phyloP scores from a whole-genome alignment of 2,888 invertebrate genomes.

The Nephrotoma appendiculata region DNA sequence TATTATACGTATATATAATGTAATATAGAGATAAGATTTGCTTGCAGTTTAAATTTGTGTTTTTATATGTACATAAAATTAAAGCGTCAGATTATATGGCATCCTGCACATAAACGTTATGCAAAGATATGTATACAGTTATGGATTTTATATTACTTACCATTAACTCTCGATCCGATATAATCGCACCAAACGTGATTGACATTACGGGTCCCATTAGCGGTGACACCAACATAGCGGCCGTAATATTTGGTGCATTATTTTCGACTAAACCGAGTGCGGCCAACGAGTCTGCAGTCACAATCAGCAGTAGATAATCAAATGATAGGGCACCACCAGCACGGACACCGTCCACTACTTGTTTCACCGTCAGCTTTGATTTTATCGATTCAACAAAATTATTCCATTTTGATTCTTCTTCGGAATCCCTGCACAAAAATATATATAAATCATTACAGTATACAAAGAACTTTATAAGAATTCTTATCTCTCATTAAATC shows the following conservation, averaged over 20 bases:
- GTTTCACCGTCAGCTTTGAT: conserved; percentile 65
- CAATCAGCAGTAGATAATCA: conserved; percentile 63
- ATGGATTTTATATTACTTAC: conserved; percentile 21
- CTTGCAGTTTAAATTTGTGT: neutral
- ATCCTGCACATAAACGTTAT: neutral
- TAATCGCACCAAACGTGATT: conserved; percentile 69
- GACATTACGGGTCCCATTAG: conserved; percentile 78
- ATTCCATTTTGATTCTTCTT: conserved; percentile 50
- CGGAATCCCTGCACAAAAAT: conserved; percentile 17
- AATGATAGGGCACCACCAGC: conserved; percentile 66
- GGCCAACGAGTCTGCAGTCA: conserved; percentile 75
- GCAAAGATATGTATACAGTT: neutral
- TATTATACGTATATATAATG: neutral
- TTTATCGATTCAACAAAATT: conserved; percentile 61
- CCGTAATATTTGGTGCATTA: conserved; percentile 66
- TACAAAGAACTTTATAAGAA: neutral
- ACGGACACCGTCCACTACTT: conserved; percentile 64
- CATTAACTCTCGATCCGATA: conserved; percentile 51
- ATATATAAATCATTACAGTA: neutral
- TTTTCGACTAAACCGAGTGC: conserved; percentile 72
- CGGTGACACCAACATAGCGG: conserved; percentile 62
- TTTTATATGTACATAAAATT: neutral
- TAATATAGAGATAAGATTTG: neutral
- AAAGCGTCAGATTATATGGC: neutral
- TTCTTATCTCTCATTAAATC: neutral